Percentiles rank a stretch among this genome's conserved stretches.
phyloP scores from a whole-genome alignment of 2,888 invertebrate genomes.

The Tricholauxania praeusta region DNA sequence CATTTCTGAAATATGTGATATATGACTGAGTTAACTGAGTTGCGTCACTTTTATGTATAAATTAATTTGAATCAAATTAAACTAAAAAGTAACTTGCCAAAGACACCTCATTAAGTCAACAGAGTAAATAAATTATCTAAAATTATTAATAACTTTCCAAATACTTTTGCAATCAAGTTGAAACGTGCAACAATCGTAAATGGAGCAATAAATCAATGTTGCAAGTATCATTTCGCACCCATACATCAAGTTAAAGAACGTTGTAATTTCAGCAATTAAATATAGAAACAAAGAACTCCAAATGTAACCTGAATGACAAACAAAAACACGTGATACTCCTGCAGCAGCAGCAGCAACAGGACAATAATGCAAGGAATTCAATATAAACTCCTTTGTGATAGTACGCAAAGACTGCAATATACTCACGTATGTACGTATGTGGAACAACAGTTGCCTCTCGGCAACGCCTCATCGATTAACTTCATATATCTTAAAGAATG shows the following conservation, averaged over 20 bases:
- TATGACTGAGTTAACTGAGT: no score
- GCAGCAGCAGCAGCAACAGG: background rate
- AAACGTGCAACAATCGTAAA: no score
- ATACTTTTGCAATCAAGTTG: no score
- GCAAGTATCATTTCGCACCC: background rate
- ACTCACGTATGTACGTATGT: no score
- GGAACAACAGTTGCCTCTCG: conserved; percentile 13
- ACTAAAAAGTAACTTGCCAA: no score
- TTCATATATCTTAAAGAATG: conserved; percentile 44
- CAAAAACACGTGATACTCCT: conserved; percentile 1
- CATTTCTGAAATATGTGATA: no score
- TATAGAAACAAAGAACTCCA: background rate
- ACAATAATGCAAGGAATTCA: conserved; percentile 10
- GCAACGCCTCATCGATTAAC: conserved; percentile 56
- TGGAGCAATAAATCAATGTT: background rate
- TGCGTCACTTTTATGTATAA: no score
- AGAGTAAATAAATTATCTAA: no score
- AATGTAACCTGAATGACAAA: background rate
- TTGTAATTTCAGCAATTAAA: conserved; percentile 23
- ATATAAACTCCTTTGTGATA: conserved; percentile 7
- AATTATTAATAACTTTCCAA: no score
- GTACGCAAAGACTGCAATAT: background rate
- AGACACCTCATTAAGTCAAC: no score
- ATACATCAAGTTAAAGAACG: conserved; percentile 23
- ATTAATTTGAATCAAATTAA: no score